Evolutionary conservation across 2,888 invertebrate genomes (phyloP).

Genomic region (Ceramica pisi): DNA sequence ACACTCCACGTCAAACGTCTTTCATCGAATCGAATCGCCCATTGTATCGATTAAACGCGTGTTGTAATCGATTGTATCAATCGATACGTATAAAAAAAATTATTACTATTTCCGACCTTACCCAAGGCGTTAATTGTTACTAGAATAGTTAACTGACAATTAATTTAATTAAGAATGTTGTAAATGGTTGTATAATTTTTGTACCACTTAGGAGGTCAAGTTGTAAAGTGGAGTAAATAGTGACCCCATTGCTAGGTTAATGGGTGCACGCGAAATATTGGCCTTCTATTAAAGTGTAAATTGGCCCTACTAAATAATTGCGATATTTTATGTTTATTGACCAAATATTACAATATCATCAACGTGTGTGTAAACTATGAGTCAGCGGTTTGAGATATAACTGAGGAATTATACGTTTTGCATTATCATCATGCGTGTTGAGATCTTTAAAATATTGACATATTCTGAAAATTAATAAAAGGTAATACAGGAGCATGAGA

Average conservation of each 20-base stretch:
- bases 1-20: conserved; percentile 76
- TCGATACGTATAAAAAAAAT: conserved; percentile 74
- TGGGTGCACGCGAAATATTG: conserved; percentile 3
- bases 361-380: conserved; percentile 10
- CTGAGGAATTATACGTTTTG: neutral
- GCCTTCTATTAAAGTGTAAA: neutral
- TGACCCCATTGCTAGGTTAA: conserved; percentile 16
- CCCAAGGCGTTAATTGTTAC: conserved; percentile 82
- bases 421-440: neutral
- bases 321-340: neutral
- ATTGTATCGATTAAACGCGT: conserved; percentile 84
- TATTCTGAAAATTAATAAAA: neutral
- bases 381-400: conserved; percentile 8
- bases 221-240: conserved; percentile 48
- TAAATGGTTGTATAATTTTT: conserved; percentile 74
- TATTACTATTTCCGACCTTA: conserved; percentile 88
- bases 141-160: conserved; percentile 80
- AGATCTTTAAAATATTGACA: neutral
- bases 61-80: conserved; percentile 84
- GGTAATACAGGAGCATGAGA: neutral
- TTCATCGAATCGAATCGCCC: conserved; percentile 82
- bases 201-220: conserved; percentile 72
- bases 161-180: conserved; percentile 83
- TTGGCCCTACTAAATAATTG: neutral
- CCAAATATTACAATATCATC: conserved; percentile 1